A percentile compares a stretch with the other conserved stretches of the same genome.
Conservation (phyloP, 2,888 invertebrate species). For the Phyto melanocephala region DNA sequence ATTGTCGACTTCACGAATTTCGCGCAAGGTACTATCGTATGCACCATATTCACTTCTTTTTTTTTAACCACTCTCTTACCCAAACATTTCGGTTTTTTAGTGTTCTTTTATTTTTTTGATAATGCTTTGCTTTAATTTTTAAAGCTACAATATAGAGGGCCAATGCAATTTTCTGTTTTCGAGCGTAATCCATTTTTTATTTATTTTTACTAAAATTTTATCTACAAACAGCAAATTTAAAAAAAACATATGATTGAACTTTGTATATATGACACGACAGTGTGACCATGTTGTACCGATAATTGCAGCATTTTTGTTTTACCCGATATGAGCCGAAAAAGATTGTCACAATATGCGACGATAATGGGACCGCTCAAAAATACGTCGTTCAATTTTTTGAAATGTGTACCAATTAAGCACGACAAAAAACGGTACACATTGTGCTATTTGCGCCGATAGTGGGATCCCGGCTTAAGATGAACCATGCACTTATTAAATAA, state of each 20-base stretch:
- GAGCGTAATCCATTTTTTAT: no score
- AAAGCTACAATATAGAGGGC: no score
- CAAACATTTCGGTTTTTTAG: background rate
- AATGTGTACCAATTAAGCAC: slow-evolving; percentile 16
- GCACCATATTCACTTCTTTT: slow-evolving; percentile 1
- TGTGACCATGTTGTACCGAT: background rate
- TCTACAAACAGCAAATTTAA: no score
- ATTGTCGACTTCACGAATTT: slow-evolving; percentile 2
- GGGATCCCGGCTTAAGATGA: no score
- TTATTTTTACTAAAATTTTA: no score
- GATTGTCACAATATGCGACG: background rate
- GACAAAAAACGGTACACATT: background rate
- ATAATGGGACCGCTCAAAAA: background rate
- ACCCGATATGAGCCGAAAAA: slow-evolving; percentile 10
- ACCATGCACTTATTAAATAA: no score
- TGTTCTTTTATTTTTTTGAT: background rate
- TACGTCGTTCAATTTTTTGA: background rate
- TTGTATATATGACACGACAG: no score
- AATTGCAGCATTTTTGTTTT: background rate
- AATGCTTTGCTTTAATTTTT: background rate
- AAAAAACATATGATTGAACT: no score
- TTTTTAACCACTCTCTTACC: background rate
- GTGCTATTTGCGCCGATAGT: no score
- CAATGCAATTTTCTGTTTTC: no score
- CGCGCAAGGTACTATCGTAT: background rate